Evolutionary conservation across 2,797 vertebrate genomes (phyloP).

Genomic region (Acipenser transmontanus): DNA sequence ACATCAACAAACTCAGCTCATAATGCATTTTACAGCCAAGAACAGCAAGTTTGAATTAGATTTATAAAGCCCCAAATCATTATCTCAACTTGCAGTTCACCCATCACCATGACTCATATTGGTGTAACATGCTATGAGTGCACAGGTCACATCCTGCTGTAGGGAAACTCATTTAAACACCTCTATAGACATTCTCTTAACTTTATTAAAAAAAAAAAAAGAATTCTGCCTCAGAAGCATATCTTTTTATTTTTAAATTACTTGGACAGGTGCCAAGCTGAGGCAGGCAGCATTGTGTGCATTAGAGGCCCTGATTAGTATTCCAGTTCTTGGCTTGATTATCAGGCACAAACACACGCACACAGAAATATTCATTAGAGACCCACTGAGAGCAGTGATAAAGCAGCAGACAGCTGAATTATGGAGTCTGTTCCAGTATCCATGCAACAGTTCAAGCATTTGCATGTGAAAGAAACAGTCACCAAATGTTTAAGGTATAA

Average conservation of each 20-base stretch:
- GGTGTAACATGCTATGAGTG: too few relatives aligned
- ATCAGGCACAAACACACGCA: slow-evolving; percentile 66
- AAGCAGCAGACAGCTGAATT: slow-evolving; percentile 65
- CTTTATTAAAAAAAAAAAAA: too few relatives aligned
- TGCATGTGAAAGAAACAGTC: slow-evolving; percentile 62
- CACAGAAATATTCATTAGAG: slow-evolving; percentile 69
- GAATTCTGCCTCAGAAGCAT: slow-evolving; percentile 28
- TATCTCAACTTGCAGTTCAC: too few relatives aligned
- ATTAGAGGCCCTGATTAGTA: slow-evolving; percentile 56
- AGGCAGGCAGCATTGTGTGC: slow-evolving; percentile 44
- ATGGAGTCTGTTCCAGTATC: slow-evolving; percentile 47
- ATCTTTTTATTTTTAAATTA: slow-evolving; percentile 23
- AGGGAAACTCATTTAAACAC: too few relatives aligned
- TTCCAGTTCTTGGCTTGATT: slow-evolving; percentile 62
- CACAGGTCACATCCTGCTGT: not conserved
- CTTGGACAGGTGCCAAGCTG: slow-evolving; percentile 50
- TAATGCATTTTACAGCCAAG: too few relatives aligned
- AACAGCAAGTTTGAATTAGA: too few relatives aligned
- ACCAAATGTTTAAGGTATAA: slow-evolving; percentile 52
- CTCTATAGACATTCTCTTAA: too few relatives aligned
- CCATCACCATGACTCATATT: too few relatives aligned
- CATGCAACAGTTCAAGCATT: slow-evolving; percentile 50
- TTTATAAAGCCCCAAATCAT: too few relatives aligned
- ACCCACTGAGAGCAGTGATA: slow-evolving; percentile 61
- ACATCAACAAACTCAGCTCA: too few relatives aligned